Evolutionary conservation across 2,888 invertebrate species (phyloP).

Genomic region (Xanthia togata): DNA sequence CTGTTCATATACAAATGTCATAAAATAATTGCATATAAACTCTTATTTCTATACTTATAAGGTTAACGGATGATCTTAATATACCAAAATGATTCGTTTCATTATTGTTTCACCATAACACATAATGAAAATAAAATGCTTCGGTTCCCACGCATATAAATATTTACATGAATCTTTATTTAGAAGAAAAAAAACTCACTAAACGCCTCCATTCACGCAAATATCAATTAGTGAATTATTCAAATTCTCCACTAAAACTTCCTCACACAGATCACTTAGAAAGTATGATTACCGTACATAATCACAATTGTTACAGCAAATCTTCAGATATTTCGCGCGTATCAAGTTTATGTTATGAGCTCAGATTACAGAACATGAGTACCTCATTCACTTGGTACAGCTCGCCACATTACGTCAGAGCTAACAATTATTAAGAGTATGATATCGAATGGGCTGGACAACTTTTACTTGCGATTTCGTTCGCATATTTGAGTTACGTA

Average conservation of each 20-base stretch:
- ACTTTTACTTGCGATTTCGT: conserved; percentile 41
- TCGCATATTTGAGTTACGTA: conserved; percentile 35
- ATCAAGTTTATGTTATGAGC: not conserved
- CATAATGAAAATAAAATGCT: not conserved
- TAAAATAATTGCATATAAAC: not conserved
- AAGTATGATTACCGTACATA: conserved; percentile 15
- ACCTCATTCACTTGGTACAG: not conserved
- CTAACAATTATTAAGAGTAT: not conserved
- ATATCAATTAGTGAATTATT: not conserved
- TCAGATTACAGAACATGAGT: too few species aligned
- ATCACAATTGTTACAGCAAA: conserved; percentile 4
- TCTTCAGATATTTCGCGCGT: conserved; percentile 7
- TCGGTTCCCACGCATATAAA: conserved; percentile 2
- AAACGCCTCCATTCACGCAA: not conserved
- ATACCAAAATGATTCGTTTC: not conserved
- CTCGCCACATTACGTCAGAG: not conserved
- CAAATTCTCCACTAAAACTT: not conserved
- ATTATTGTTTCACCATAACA: too few species aligned
- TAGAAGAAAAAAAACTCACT: not conserved
- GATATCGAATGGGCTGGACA: not conserved
- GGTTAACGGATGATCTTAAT: not conserved
- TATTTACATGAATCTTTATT: not conserved
- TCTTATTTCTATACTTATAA: not conserved
- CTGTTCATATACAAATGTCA: not conserved
- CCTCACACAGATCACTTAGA: not conserved